Base-by-base conservation (phyloP, 2,888 invertebrate species). In the Catocala sponsa region DNA sequence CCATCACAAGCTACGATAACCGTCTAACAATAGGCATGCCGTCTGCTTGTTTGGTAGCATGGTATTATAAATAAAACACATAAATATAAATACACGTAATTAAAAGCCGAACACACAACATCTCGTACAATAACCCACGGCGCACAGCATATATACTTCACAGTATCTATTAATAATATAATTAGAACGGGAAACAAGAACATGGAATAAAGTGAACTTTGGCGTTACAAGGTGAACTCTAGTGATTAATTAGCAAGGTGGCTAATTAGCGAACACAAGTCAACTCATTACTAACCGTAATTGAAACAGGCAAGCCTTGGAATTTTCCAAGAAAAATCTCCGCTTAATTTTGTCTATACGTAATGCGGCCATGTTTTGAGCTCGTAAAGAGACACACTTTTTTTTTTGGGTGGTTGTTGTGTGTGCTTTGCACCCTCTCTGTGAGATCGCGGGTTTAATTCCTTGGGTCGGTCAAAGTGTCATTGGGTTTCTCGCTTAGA, bases 231-330 rank as follows among this genome's bases (percentile, higher is more conserved):
- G 88, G 85, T 83, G 83, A 88, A 83, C 87, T 81, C 83, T 83
- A 84, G 87, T 89, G 88, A 92, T 90, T 93, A 93, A 93, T 93
- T 94, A 92, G 88, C 85, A 83, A 86, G 83, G 85, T 84, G 86
- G 87, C 91, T 93, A 92, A 94, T 94, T 93, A 92, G 89, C 82
- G 84, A 84, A 84, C 85, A 85, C 83, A 89, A 90, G 88, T 90
- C 91, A 86, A 88, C 90, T 92, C 91, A 91, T 92, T 93, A 92
- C 89, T 84, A 87, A 88, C 88, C 87, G 87, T 89, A 91, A 92
- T 91, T 91, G 91, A 88, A 90, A 87, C 87, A 85, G 86, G 85
- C 86, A 82, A 85, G 84, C 76, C 82, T 81, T 78, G 83, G 86
- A 88, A 85, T 87, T 88, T 91, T 87, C 86, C 81, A 78, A 85